Percentiles rank a stretch among this genome's conserved stretches.
Conservation (phyloP, 37 sponge, comb jelly and placozoan genomes). For the Haliclona indistincta region DNA sequence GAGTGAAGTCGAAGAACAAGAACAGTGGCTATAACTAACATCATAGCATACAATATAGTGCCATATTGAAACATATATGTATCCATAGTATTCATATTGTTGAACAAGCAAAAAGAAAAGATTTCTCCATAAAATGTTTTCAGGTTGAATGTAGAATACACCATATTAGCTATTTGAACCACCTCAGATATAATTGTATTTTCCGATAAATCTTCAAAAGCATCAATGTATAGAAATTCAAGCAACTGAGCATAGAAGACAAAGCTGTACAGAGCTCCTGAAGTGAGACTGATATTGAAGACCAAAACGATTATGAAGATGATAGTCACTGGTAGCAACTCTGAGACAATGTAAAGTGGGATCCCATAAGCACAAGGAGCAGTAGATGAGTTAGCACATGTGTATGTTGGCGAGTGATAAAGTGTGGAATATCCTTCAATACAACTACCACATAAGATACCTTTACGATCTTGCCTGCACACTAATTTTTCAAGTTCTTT, state of each 20-base stretch:
- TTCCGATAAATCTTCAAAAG: constrained; percentile 1
- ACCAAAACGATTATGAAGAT: background rate
- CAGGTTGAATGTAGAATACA: constrained; percentile 20
- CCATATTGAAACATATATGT: constrained; percentile 14
- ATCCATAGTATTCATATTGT: constrained; percentile 11
- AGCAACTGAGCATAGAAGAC: constrained; percentile 3
- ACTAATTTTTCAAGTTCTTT: constrained; percentile 7
- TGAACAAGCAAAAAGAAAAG: constrained; percentile 37
- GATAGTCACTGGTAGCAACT: background rate
- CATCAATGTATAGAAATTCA: background rate
- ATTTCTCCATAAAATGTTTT: constrained; percentile 15
- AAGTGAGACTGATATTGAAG: background rate
- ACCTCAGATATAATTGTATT: background rate
- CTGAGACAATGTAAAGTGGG: background rate
- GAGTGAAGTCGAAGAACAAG: background rate
- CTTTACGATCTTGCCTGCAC: constrained; percentile 6
- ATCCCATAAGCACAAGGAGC: constrained; percentile 27
- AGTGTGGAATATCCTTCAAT: constrained; percentile 5
- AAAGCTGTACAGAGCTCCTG: background rate
- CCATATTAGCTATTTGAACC: background rate
- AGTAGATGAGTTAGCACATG: background rate
- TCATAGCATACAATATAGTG: constrained; percentile 38
- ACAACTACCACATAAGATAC: constrained; percentile 35
- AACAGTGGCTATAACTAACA: background rate
- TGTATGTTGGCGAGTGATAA: constrained; percentile 23